Evolutionary conservation across 2,888 invertebrate genomes (phyloP).

Genomic region (Protodeltote pygarga): DNA sequence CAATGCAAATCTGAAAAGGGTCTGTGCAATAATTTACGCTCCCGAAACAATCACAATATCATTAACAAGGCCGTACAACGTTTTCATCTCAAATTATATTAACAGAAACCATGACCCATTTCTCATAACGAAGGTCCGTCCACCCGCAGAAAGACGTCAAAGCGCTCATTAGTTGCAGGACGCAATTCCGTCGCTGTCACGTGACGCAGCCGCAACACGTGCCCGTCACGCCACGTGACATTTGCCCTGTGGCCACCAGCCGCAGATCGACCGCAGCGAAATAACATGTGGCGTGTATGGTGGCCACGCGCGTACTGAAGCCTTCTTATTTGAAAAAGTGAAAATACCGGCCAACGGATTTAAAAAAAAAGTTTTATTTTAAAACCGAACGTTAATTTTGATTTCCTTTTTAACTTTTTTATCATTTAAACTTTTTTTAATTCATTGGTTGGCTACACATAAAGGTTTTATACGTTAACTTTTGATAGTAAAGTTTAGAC

Average conservation of each 20-base stretch:
- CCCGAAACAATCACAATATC: constrained; percentile 13
- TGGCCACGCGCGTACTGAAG: constrained; percentile 13
- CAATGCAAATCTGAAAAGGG: neutral
- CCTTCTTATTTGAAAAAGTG: constrained; percentile 15
- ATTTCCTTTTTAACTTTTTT: neutral
- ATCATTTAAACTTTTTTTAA: constrained; percentile 24
- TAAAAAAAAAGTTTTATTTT: constrained; percentile 18
- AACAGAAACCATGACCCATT: constrained; percentile 52
- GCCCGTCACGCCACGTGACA: constrained; percentile 55
- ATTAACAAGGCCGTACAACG: constrained; percentile 13
- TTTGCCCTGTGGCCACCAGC: constrained; percentile 45
- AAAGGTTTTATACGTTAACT: constrained; percentile 39
- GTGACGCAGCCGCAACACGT: constrained; percentile 55
- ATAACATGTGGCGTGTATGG: constrained; percentile 45
- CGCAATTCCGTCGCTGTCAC: constrained; percentile 65
- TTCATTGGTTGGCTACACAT: constrained; percentile 13
- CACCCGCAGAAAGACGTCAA: constrained; percentile 53
- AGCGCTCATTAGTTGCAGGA: constrained; percentile 53
- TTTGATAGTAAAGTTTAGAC: constrained; percentile 26
- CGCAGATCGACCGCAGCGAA: constrained; percentile 56
- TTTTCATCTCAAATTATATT: constrained; percentile 39
- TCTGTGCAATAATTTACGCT: neutral
- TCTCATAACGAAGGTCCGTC: constrained; percentile 53
- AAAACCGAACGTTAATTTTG: constrained; percentile 4
- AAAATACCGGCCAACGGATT: constrained; percentile 13